Conservation (phyloP, 1,140 invertebrate species). For the Tetramorium simillimum region DNA sequence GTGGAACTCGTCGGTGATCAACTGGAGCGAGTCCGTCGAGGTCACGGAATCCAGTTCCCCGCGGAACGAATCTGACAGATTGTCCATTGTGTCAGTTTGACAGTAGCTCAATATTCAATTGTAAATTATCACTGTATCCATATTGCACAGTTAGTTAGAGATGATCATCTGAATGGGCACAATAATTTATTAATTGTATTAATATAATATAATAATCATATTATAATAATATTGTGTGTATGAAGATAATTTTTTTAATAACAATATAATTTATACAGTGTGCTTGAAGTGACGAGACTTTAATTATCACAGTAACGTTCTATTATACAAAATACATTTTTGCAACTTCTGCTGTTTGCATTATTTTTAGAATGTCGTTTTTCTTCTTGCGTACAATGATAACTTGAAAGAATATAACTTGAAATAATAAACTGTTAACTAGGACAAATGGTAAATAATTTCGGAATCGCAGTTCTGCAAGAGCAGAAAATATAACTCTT, state of each 20-base stretch:
- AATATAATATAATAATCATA: not conserved
- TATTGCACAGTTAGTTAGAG: not conserved
- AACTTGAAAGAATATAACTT: not conserved
- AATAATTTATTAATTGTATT: not conserved
- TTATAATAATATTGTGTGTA: not conserved
- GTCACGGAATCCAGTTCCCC: conserved; percentile 74
- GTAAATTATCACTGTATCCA: not conserved
- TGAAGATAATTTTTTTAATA: not conserved
- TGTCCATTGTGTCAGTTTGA: conserved; percentile 70
- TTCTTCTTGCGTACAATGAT: not conserved
- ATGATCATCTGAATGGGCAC: not conserved
- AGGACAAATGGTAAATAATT: not conserved
- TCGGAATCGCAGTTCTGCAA: not conserved
- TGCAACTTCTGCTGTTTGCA: not conserved
- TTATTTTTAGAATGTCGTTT: not conserved
- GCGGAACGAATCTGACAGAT: conserved; percentile 74
- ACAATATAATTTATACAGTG: not conserved
- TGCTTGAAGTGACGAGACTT: not conserved
- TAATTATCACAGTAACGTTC: not conserved
- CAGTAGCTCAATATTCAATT: not conserved
- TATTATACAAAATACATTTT: not conserved
- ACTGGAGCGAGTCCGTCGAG: conserved; percentile 75
- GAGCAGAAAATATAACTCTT: not conserved
- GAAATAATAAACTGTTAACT: not conserved
- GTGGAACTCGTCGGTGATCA: conserved; percentile 73